A percentile compares a stretch with the other conserved stretches of the same genome.
These are phyloP conservation scores for Brachynemurus nebulosus DNA, from an alignment of 2,888 invertebrate genomes.

Conservation along the genomic window DNA sequence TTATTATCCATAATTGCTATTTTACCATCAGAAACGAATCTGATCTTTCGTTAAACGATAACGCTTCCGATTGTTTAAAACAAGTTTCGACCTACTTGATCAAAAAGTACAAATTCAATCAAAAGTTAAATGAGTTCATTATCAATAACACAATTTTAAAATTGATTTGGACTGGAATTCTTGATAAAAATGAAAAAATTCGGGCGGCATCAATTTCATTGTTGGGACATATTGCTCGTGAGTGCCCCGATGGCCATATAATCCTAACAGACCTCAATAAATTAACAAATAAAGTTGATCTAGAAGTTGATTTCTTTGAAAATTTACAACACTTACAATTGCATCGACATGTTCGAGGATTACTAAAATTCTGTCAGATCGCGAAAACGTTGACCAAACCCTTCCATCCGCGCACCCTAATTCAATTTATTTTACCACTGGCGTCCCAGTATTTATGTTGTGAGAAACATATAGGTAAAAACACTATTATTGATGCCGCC, in stretches of 20 bases:
- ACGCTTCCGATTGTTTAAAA: constrained; percentile 60
- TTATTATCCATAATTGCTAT: constrained; percentile 71
- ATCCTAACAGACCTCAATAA: constrained; percentile 56
- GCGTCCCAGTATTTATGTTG: constrained; percentile 66
- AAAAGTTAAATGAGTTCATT: constrained; percentile 46
- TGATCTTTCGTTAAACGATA: constrained; percentile 72
- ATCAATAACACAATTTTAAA: constrained; percentile 60
- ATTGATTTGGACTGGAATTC: constrained; percentile 57
- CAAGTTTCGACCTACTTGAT: constrained; percentile 50
- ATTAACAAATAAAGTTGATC: constrained; percentile 53
- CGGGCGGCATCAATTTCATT: constrained; percentile 68
- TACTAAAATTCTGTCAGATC: constrained; percentile 57
- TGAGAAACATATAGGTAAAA: constrained; percentile 60
- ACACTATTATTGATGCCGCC: constrained; percentile 70
- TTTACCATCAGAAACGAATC: constrained; percentile 63
- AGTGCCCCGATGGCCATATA: constrained; percentile 50
- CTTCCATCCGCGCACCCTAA: constrained; percentile 55
- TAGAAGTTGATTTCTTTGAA: constrained; percentile 88
- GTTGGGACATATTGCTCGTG: constrained; percentile 60
- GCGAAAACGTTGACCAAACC: constrained; percentile 44
- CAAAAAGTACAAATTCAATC: constrained; percentile 36
- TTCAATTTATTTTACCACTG: constrained; percentile 75
- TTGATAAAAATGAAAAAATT: constrained; percentile 52
- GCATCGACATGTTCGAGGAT: constrained; percentile 71
- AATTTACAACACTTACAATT: constrained; percentile 80